Evolutionary conservation across 2,797 vertebrate species (phyloP), one percentile per base, ranked within the genome.

Genomic region (Myotis findleyi): DNA sequence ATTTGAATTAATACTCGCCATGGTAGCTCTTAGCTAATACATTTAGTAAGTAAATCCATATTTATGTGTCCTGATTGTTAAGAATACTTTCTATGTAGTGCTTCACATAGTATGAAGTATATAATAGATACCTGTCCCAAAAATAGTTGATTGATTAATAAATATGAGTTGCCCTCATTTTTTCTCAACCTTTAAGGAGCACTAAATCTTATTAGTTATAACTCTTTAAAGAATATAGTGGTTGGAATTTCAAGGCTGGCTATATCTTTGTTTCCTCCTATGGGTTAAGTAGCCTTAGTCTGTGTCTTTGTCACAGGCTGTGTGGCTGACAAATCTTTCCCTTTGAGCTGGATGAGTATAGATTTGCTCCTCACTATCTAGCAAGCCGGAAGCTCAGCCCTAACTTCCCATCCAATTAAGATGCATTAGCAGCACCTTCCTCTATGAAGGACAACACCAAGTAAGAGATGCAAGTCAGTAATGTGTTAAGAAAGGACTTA

Each of bases 141-240:
- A 10, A 84, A 47, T 89, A 64, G 64, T 69, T 92, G 53, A 75
- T 64, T 62, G 44, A 51, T 89, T 92, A 92, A 83, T 94, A 93
- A 89, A 92, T 91, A 80, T 18, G 57, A 68, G 73, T 92, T 95
- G 84, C 69, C n/a, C 47, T 83, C n/a, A 20, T 91, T n/a, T 95
- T 77, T 80, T 7, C 36, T 91, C 41, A 49, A 13, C 17, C 82
- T 91, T 30, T 71, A 82, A 51, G n/a, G 72, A 85, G 51, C 53
- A 83, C 41, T 75, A 62, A 89, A n/a, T 23, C 38, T 79, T 95
- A 79, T 75, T 84, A 66, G 38, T 75, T 89, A 41, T 20, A 41
- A 55, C 55, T 62, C 95, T 95, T 81, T 91, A 38, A 91, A 95
- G 80, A 87, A 57, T 84, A 73, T 33, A 64, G 59, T 79, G 38